Percentiles rank a stretch among this genome's conserved stretches.
These are phyloP conservation scores for Drosophila quadrilineata DNA, from an alignment of 1,140 invertebrate species.

Conservation along the genomic window DNA sequence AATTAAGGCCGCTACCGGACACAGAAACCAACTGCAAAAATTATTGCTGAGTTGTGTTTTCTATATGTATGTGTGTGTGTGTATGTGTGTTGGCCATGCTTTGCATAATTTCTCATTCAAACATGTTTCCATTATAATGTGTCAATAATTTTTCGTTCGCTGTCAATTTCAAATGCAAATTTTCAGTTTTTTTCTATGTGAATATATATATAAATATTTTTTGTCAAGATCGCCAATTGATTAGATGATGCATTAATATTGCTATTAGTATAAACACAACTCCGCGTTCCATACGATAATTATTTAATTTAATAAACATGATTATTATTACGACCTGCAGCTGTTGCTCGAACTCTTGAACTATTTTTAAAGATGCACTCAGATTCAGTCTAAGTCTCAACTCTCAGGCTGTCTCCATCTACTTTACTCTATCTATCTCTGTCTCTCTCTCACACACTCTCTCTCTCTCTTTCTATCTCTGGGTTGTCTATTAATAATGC, in stretches of 20 bases:
- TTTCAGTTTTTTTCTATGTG: no score
- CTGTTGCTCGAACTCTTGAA: slow-evolving; percentile 54
- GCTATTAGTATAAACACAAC: no score
- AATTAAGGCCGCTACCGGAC: slow-evolving; percentile 76
- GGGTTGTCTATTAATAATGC: slow-evolving; percentile 55
- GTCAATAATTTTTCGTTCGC: slow-evolving; percentile 64
- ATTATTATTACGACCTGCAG: slow-evolving; percentile 42
- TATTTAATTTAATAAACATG: slow-evolving; percentile 75
- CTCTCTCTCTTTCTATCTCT: background rate
- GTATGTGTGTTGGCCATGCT: slow-evolving; percentile 36
- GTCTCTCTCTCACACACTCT: background rate
- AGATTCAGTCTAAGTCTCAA: background rate
- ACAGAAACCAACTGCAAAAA: slow-evolving; percentile 22
- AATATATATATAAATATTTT: no score
- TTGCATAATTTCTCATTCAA: slow-evolving; percentile 76
- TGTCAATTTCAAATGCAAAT: slow-evolving; percentile 59
- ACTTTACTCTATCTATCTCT: background rate
- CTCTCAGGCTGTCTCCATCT: background rate
- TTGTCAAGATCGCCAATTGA: slow-evolving; percentile 47
- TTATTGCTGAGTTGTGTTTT: slow-evolving; percentile 40
- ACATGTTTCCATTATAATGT: slow-evolving; percentile 75
- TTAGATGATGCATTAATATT: slow-evolving; percentile 46
- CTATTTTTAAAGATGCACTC: slow-evolving; percentile 80
- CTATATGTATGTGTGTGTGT: background rate
- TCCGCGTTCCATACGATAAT: slow-evolving; percentile 5